Conservation (phyloP, 2,113 vertebrate genomes). For the Turnix velox region DNA sequence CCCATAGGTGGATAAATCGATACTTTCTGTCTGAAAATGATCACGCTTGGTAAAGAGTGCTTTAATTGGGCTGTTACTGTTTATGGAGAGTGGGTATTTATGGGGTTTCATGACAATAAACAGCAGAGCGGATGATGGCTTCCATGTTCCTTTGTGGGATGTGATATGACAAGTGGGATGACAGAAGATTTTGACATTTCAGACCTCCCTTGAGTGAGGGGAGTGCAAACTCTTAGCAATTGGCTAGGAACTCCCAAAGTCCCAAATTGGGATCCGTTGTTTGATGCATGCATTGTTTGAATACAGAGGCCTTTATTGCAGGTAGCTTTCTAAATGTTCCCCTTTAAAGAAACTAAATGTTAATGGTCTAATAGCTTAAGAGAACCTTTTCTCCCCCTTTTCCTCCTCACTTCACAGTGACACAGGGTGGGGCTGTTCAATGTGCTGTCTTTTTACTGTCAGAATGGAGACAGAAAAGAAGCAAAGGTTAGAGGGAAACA, state of each 20-base stretch:
- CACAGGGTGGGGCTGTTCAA: neutral
- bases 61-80: slow-evolving; percentile 73
- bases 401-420: neutral
- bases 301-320: neutral
- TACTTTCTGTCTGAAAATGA: slow-evolving; percentile 73
- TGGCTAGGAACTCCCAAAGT: neutral
- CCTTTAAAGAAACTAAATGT: neutral
- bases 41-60: slow-evolving; percentile 68
- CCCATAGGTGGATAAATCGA: slow-evolving; percentile 69
- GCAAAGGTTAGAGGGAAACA: neutral
- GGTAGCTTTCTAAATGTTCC: neutral
- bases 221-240: neutral
- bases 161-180: slow-evolving; percentile 35
- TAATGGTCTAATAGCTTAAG: neutral
- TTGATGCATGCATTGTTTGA: neutral
- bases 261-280: neutral
- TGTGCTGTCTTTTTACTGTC: neutral
- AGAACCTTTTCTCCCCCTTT: neutral
- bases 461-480: neutral
- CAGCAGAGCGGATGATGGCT: slow-evolving; percentile 42
- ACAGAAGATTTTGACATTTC: slow-evolving; percentile 63
- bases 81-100: slow-evolving; percentile 61
- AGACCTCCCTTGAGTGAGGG: slow-evolving; percentile 32
- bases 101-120: slow-evolving; percentile 62
- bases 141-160: slow-evolving; percentile 47